Percentiles rank a stretch among this genome's conserved stretches.
Evolutionary conservation across 2,797 vertebrate genomes (phyloP).

Genomic region (Pangasius krempfi): DNA sequence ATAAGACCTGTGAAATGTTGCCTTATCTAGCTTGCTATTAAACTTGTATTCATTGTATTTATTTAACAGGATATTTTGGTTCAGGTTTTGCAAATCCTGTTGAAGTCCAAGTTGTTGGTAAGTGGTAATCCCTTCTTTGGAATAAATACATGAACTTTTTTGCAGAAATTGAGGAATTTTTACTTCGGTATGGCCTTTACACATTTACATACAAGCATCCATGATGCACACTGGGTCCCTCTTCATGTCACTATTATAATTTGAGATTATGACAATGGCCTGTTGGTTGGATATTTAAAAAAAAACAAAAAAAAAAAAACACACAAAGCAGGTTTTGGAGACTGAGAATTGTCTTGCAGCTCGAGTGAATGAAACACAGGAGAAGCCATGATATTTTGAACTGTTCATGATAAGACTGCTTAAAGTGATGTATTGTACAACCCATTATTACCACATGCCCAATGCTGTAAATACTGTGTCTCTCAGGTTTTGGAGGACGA

Average conservation of each 20-base stretch:
- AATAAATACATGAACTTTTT: neutral
- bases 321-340: neutral
- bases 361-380: neutral
- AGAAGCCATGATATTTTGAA: neutral
- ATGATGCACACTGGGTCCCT: neutral
- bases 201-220: neutral
- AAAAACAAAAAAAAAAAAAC: neutral
- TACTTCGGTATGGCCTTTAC: no score
- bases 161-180: neutral
- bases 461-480: neutral
- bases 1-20: neutral
- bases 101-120: constrained; percentile 97
- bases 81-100: constrained; percentile 95
- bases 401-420: neutral
- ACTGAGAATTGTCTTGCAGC: neutral
- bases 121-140: constrained; percentile 61
- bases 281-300: neutral
- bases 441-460: neutral
- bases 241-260: neutral
- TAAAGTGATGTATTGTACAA: neutral
- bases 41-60: neutral
- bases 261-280: neutral
- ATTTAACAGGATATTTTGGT: constrained; percentile 91
- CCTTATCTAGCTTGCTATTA: neutral
- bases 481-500: constrained; percentile 95